These are phyloP conservation scores for Maniola hyperantus DNA, from an alignment of 2,888 invertebrate genomes.

Conservation along the genomic window DNA sequence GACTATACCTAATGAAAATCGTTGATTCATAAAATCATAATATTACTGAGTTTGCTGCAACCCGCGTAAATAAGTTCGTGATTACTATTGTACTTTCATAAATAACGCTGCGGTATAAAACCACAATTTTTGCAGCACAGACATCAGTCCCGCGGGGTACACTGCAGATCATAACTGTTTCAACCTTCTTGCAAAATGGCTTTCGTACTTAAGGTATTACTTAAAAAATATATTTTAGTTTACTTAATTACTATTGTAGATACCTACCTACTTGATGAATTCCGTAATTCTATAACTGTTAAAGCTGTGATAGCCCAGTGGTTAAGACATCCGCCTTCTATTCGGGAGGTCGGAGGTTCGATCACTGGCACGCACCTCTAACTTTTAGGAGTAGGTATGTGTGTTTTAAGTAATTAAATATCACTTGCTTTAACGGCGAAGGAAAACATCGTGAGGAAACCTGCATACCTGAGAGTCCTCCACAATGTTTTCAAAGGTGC, in stretches of 20 bases:
- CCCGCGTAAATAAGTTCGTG: constrained; percentile 61
- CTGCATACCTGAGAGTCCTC: too few species aligned
- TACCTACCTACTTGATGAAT: too few species aligned
- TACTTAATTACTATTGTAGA: too few species aligned
- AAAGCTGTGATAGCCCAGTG: too few species aligned
- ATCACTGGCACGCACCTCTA: too few species aligned
- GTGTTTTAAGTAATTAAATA: too few species aligned
- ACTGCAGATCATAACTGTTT: constrained; percentile 46
- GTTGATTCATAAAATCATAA: constrained; percentile 65
- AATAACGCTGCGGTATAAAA: constrained; percentile 70
- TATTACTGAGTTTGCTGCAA: constrained; percentile 64
- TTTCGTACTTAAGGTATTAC: constrained; percentile 70
- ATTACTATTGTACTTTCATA: constrained; percentile 68
- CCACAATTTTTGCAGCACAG: constrained; percentile 55
- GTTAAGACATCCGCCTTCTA: too few species aligned
- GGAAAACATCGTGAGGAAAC: too few species aligned
- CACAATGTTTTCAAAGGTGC: too few species aligned
- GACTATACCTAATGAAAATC: constrained; percentile 62
- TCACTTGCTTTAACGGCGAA: too few species aligned
- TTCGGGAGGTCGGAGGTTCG: too few species aligned
- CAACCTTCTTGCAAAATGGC: constrained; percentile 59
- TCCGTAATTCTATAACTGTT: neutral
- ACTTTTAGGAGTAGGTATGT: too few species aligned
- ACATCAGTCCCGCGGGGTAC: constrained; percentile 65
- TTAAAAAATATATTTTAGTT: constrained; percentile 45